Conservation (phyloP, 2,888 invertebrate genomes). For the Chalcis sispes region DNA sequence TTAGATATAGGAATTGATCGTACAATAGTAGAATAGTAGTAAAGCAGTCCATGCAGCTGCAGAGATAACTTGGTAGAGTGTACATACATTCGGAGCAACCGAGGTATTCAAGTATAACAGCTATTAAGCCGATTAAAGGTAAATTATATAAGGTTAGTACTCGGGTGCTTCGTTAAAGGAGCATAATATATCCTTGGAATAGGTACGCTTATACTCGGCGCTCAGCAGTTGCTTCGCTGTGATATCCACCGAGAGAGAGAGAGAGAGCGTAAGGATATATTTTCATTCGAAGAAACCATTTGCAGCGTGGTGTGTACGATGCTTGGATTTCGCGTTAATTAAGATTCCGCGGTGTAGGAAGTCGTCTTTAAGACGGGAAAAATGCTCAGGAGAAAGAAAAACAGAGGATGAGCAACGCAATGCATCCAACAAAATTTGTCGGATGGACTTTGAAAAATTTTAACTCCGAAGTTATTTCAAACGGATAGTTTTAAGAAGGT, state of each 20-base stretch:
- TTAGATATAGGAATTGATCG: no score
- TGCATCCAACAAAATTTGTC: slow-evolving; percentile 31
- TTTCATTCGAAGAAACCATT: slow-evolving; percentile 43
- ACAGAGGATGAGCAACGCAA: background rate
- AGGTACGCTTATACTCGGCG: background rate
- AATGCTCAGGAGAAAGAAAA: background rate
- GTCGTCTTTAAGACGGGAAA: background rate
- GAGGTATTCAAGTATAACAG: background rate
- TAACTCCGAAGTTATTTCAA: slow-evolving; percentile 41
- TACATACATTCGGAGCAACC: no score
- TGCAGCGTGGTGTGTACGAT: background rate
- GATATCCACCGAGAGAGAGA: background rate
- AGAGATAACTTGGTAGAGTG: no score
- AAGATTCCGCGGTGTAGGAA: slow-evolving; percentile 34
- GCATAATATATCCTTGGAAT: background rate
- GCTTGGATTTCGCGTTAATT: slow-evolving; percentile 46
- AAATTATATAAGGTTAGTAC: slow-evolving; percentile 50
- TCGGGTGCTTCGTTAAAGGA: slow-evolving; percentile 41
- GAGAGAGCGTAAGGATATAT: slow-evolving; percentile 7
- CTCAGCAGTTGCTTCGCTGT: background rate
- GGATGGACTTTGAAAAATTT: slow-evolving; percentile 39
- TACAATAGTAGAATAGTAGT: no score
- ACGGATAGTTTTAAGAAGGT: slow-evolving; percentile 15
- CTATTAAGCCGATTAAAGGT: slow-evolving; percentile 50
- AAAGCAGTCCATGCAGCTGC: no score